Evolutionary conservation across 2,888 invertebrate species (phyloP).

Genomic region (Schizaphis graminum): DNA sequence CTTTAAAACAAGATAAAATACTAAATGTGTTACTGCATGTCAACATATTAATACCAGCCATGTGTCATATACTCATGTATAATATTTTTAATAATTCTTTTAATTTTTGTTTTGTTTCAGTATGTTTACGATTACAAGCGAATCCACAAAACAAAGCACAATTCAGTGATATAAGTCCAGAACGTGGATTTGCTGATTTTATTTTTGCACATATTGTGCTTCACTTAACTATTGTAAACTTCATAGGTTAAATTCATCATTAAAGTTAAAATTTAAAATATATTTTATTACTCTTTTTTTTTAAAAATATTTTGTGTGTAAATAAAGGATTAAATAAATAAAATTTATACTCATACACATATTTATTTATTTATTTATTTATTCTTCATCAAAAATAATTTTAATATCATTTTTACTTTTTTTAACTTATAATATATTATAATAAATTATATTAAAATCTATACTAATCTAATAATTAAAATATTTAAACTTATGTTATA

Average conservation of each 20-base stretch:
- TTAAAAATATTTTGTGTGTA: constrained; percentile 33
- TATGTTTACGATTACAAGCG: constrained; percentile 95
- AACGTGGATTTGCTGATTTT: constrained; percentile 98
- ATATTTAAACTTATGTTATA: constrained; percentile 44
- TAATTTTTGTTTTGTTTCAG: constrained; percentile 75
- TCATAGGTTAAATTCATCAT: constrained; percentile 84
- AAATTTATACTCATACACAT: constrained; percentile 11
- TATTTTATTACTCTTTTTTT: constrained; percentile 30
- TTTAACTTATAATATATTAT: background rate
- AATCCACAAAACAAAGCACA: constrained; percentile 96
- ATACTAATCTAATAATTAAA: constrained; percentile 35
- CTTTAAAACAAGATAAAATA: too few species aligned
- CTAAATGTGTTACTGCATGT: too few species aligned
- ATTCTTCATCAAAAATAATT: constrained; percentile 33
- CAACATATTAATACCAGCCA: too few species aligned
- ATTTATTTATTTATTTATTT: constrained; percentile 21
- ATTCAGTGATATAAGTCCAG: constrained; percentile 92
- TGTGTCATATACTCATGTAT: too few species aligned
- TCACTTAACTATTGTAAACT: constrained; percentile 98
- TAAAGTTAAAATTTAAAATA: background rate
- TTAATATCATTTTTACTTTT: constrained; percentile 7
- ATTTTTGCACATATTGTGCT: constrained; percentile 97
- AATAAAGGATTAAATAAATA: constrained; percentile 58
- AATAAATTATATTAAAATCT: constrained; percentile 38
- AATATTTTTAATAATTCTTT: background rate